phyloP scores from a whole-genome alignment of 2,113 vertebrate species.

The Trachemys scripta region DNA sequence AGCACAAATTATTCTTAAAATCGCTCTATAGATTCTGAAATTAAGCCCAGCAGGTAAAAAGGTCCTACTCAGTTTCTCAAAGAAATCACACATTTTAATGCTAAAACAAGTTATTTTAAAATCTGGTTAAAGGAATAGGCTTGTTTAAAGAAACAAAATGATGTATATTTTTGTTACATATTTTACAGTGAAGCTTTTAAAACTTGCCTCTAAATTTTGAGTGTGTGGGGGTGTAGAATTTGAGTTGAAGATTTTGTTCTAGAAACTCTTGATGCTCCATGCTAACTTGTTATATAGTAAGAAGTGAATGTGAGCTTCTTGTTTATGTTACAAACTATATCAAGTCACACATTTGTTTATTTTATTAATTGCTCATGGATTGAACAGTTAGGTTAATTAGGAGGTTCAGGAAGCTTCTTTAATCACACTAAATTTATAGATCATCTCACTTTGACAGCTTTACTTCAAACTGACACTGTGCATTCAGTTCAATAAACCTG shows the following conservation, averaged over 20 bases:
- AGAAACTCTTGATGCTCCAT: background rate
- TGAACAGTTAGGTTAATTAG: background rate
- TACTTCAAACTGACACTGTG: background rate
- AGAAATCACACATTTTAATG: slow-evolving; percentile 33
- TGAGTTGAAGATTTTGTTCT: background rate
- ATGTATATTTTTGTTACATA: too few species aligned
- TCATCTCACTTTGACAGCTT: background rate
- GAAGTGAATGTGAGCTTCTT: background rate
- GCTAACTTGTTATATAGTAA: background rate
- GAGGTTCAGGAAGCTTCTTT: background rate
- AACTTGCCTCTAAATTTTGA: background rate
- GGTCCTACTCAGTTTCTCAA: background rate
- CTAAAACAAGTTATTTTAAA: background rate
- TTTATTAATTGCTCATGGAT: background rate
- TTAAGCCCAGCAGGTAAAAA: background rate
- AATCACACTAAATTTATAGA: background rate
- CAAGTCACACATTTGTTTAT: background rate
- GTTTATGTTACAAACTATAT: background rate
- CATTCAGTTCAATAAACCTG: background rate
- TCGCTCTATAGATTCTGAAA: background rate
- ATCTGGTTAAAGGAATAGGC: background rate
- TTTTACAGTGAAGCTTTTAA: background rate
- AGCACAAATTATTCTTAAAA: background rate
- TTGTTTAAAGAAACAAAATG: background rate
- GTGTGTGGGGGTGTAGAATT: background rate